Percentiles rank a stretch among this genome's conserved stretches.
Evolutionary conservation across 2,113 vertebrate species (phyloP).

Genomic region (Manacus vitellinus): DNA sequence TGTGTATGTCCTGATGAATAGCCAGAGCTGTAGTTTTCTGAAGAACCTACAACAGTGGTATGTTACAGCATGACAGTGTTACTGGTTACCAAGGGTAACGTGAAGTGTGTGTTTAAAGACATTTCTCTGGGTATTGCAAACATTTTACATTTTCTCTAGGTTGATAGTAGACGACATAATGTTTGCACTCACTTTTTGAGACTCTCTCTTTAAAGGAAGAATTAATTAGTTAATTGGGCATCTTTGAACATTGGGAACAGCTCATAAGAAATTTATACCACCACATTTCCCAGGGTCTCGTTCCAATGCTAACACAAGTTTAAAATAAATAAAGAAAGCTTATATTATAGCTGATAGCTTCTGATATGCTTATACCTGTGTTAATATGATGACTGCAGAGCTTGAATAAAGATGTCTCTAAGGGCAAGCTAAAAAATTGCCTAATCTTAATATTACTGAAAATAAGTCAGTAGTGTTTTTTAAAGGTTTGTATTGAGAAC

Average conservation of each 20-base stretch:
- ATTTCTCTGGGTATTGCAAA: not conserved
- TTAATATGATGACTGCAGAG: not conserved
- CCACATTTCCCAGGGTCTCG: not conserved
- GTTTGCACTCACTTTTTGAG: not conserved
- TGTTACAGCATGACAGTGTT: not conserved
- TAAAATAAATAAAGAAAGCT: slow-evolving; percentile 21
- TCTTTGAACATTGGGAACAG: not conserved
- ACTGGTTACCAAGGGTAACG: not conserved
- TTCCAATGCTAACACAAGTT: not conserved
- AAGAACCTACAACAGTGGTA: not conserved
- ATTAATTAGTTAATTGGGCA: not conserved
- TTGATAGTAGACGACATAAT: not conserved
- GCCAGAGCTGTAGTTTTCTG: not conserved
- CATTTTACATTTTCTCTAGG: not conserved
- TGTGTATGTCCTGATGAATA: not conserved
- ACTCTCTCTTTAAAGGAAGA: not conserved
- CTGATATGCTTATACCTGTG: not conserved
- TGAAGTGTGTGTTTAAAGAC: not conserved
- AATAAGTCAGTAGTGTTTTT: slow-evolving; percentile 40
- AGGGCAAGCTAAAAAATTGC: slow-evolving; percentile 28
- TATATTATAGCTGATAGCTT: not conserved
- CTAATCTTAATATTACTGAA: slow-evolving; percentile 49
- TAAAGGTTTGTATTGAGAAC: slow-evolving; percentile 40
- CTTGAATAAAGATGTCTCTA: slow-evolving; percentile 25
- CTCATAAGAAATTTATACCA: not conserved